Conservation (phyloP, 2,113 vertebrate genomes). For the Cynopterus brachyotis region DNA sequence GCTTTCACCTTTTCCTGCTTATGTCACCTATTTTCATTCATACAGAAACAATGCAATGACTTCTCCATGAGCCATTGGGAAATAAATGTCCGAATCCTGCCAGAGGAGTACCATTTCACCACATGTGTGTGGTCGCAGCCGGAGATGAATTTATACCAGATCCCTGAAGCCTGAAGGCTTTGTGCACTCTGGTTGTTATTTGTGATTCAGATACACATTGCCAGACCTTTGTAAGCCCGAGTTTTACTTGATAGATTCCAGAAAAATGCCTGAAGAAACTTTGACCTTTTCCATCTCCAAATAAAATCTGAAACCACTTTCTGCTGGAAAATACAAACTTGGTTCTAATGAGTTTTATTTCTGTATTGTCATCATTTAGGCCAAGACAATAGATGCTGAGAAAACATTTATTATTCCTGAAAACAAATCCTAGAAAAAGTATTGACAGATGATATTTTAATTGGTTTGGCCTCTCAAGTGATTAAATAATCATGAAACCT, state of each 20-base stretch:
- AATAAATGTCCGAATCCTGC: slow-evolving; percentile 16
- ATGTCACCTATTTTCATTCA: neutral
- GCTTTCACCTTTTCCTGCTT: neutral
- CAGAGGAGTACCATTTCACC: neutral
- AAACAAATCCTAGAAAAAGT: slow-evolving; percentile 76
- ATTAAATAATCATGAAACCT: slow-evolving; percentile 84
- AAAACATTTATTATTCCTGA: slow-evolving; percentile 73
- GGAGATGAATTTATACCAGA: neutral
- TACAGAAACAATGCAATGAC: neutral
- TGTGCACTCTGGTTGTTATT: slow-evolving; percentile 41
- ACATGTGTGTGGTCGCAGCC: slow-evolving; percentile 52
- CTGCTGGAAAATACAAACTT: slow-evolving; percentile 48
- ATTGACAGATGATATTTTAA: slow-evolving; percentile 82
- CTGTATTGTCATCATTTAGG: slow-evolving; percentile 60
- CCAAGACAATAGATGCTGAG: slow-evolving; percentile 70
- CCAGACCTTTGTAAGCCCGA: neutral
- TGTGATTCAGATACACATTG: slow-evolving; percentile 15
- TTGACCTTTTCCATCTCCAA: slow-evolving; percentile 35
- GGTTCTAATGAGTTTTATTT: slow-evolving; percentile 44
- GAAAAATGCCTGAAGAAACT: slow-evolving; percentile 42
- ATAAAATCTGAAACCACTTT: slow-evolving; percentile 61
- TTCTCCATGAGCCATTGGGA: neutral
- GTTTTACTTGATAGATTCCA: slow-evolving; percentile 41
- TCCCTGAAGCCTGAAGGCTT: slow-evolving; percentile 31
- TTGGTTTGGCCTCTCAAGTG: slow-evolving; percentile 80